Conservation (phyloP, 2,888 invertebrate genomes). For the Drosophila histrio region DNA sequence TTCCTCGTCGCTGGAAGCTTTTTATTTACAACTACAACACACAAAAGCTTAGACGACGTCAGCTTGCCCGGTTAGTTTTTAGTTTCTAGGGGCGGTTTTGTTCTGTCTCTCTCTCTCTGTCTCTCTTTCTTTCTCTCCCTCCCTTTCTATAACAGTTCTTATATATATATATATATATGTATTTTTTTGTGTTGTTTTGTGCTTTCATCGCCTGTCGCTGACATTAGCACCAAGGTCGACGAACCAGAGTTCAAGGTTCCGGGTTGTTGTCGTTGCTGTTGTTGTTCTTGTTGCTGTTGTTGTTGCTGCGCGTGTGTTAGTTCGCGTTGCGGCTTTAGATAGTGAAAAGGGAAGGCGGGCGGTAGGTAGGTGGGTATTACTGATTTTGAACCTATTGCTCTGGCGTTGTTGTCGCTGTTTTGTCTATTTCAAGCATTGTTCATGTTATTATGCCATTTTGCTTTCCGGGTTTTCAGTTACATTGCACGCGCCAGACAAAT, state of each 20-base stretch:
- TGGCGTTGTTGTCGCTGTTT: conserved; percentile 10
- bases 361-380: background rate
- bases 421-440: conserved; percentile 53
- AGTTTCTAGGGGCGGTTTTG: conserved; percentile 67
- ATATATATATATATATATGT: too few species aligned
- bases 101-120: background rate
- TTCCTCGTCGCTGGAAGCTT: conserved; percentile 67
- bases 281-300: conserved; percentile 1
- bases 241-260: conserved; percentile 84
- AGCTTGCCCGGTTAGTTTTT: conserved; percentile 53
- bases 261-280: conserved; percentile 10
- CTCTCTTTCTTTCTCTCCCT: conserved; percentile 3
- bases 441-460: conserved; percentile 71
- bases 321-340: conserved; percentile 15
- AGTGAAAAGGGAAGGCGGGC: background rate
- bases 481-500: conserved; percentile 65
- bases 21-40: conserved; percentile 30
- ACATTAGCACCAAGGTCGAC: conserved; percentile 84
- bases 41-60: conserved; percentile 43
- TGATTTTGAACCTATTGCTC: conserved; percentile 18
- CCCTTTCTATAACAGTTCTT: conserved; percentile 6
- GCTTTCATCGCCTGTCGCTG: conserved; percentile 72
- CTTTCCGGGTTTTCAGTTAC: conserved; percentile 77
- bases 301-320: conserved; percentile 39
- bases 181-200: conserved; percentile 28